Percentiles rank a stretch among this genome's conserved stretches.
Conservation (phyloP, 2,888 invertebrate genomes). For the Cacoxenus indagator region DNA sequence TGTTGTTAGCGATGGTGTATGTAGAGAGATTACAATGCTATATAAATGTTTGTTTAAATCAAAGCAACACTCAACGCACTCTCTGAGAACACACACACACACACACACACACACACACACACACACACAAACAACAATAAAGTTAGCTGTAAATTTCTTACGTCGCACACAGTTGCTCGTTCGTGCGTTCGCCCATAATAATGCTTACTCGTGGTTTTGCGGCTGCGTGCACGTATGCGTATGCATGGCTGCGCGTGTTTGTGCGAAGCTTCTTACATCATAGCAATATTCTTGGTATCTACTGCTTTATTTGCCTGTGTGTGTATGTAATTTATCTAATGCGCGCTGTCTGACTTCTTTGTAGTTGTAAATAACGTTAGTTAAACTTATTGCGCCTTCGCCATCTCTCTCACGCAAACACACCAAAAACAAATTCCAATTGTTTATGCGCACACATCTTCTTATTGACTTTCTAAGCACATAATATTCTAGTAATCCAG, state of each 20-base stretch:
- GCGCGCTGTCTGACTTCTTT: not conserved
- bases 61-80: too few relatives aligned
- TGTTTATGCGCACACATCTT: conserved; percentile 28
- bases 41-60: too few relatives aligned
- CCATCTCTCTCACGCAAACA: not conserved
- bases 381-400: conserved; percentile 29
- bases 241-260: not conserved
- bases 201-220: conserved; percentile 20
- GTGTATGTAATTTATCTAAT: not conserved
- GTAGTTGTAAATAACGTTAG: conserved; percentile 55
- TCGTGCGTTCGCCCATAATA: conserved; percentile 42
- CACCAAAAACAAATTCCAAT: not conserved
- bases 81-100: too few relatives aligned
- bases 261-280: too few relatives aligned
- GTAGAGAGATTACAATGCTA: not conserved
- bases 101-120: conserved; percentile 11
- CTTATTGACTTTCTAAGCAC: conserved; percentile 64
- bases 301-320: too few relatives aligned
- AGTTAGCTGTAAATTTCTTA: conserved; percentile 70
- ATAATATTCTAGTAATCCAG: conserved; percentile 29
- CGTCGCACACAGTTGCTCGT: conserved; percentile 38
- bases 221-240: conserved; percentile 36
- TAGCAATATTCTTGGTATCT: too few relatives aligned
- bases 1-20: too few relatives aligned
- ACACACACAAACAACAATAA: conserved; percentile 58